Percentiles rank a stretch among this genome's conserved stretches.
Evolutionary conservation across 2,797 vertebrate species (phyloP).

Genomic region (Sebastiscus albofasciatus): DNA sequence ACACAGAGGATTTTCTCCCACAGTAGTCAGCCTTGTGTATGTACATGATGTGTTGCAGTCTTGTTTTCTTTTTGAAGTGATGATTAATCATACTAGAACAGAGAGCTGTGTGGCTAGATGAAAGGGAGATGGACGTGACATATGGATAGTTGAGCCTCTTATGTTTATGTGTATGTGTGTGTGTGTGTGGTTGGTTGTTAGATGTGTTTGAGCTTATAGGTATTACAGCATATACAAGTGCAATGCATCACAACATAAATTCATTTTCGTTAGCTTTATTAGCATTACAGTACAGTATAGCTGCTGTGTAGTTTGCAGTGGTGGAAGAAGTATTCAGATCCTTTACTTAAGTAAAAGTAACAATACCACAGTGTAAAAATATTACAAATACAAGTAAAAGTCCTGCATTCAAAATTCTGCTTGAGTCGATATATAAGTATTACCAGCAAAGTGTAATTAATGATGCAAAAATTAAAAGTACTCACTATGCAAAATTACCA

Average conservation of each 20-base stretch:
- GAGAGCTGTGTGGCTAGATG: conserved; percentile 8
- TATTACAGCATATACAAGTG: not conserved
- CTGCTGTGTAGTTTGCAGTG: not conserved
- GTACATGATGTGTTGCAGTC: not conserved
- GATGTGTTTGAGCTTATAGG: not conserved
- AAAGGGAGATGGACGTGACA: conserved; percentile 11
- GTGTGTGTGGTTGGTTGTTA: not conserved
- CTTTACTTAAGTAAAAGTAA: too few relatives aligned
- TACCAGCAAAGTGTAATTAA: fast-evolving
- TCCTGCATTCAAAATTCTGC: too few relatives aligned
- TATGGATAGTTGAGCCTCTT: not conserved
- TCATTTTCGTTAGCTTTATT: not conserved
- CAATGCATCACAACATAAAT: not conserved
- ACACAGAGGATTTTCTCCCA: not conserved
- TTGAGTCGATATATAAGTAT: too few relatives aligned
- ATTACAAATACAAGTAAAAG: too few relatives aligned
- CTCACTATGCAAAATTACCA: too few relatives aligned
- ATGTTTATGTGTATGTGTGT: not conserved
- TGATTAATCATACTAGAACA: conserved; percentile 28
- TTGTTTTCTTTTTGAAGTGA: conserved; percentile 14
- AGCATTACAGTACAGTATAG: not conserved
- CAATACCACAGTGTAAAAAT: too few relatives aligned
- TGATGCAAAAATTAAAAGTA: too few relatives aligned
- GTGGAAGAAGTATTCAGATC: too few relatives aligned
- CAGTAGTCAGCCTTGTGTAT: not conserved